Base-by-base conservation (phyloP, 2,888 invertebrate species). In the Heliothis peltigera region DNA sequence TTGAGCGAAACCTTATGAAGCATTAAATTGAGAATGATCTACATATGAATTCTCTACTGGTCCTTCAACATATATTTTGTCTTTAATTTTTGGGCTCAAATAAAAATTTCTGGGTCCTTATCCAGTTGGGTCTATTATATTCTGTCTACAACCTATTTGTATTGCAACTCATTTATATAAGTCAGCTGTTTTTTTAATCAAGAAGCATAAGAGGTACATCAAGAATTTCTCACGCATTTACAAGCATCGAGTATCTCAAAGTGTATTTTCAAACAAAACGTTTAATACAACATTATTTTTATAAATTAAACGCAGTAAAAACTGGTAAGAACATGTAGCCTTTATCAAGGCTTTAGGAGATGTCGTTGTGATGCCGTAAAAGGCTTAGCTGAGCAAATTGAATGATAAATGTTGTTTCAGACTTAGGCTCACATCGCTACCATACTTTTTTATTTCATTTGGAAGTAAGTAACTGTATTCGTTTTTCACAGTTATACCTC, bases 381-480 rank as follows among this genome's bases (percentile, higher is more conserved):
- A 69, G 70, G n/a, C 69, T 51, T 17, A 46, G 44, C 49, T 15
- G 39, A 61, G 51, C 51, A 62, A 69, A 69, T 68, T 62, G 51
- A 42, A 69, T 46, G 69, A 68, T 69, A 61, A 69, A 55, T 46
- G 69, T 69, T 53, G 68, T 60, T 48, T 35, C n/a, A 4, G 21
- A 49, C 8, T 60, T 18, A 12, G n/a, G 1, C 19, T 18, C 8
- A 44, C 21, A 32, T 44, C 61, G 43, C 49, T 54, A 25, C 39
- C n/a, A 18, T 8, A 18, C 6, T 1, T 39, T n/a, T 39, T n/a
- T n/a, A 39, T 39, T 39, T n/a, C 5, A 39, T 39, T 39, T 39
- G 10, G 39, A 5, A 12, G 15, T 35, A 1, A 35, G 39, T n/a
- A 10, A 39, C 39, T 39, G n/a, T n/a, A 19, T n/a, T n/a, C n/a